Conservation (phyloP, 2,113 vertebrate species). For the Odocoileus virginianus region DNA sequence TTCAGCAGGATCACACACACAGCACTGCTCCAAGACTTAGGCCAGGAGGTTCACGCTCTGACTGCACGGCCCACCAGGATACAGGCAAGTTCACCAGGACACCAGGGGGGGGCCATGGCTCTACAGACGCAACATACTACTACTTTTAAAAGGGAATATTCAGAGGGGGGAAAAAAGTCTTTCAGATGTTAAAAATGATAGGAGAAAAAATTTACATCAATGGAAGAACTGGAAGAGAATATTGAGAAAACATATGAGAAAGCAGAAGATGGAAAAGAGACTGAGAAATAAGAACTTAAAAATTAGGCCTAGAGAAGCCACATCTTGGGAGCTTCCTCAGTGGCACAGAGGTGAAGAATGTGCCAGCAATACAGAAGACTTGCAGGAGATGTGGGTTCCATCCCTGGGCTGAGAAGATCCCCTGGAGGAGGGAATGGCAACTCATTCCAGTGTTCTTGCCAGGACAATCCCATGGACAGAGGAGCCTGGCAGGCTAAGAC, state of each 20-base stretch:
- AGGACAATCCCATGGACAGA: neutral
- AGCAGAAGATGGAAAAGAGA: neutral
- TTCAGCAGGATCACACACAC: neutral
- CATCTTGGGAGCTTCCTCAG: neutral
- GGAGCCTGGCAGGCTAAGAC: neutral
- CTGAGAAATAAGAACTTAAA: neutral
- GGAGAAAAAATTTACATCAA: neutral
- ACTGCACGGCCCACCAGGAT: too few species aligned
- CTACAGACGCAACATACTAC: neutral
- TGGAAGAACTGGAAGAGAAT: constrained; percentile 2
- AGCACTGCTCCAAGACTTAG: neutral
- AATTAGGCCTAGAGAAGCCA: neutral
- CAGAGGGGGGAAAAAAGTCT: neutral
- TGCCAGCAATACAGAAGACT: neutral
- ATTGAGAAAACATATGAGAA: neutral
- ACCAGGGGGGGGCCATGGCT: neutral
- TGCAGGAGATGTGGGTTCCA: neutral
- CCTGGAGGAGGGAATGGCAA: neutral
- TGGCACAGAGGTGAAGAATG: neutral
- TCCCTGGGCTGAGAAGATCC: neutral
- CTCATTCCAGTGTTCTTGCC: neutral
- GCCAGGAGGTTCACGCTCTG: neutral
- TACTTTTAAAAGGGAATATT: neutral
- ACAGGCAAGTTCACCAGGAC: neutral
- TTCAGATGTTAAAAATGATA: neutral